These are phyloP conservation scores for Zele albiditarsus DNA, from an alignment of 2,888 invertebrate genomes.

Conservation along the genomic window DNA sequence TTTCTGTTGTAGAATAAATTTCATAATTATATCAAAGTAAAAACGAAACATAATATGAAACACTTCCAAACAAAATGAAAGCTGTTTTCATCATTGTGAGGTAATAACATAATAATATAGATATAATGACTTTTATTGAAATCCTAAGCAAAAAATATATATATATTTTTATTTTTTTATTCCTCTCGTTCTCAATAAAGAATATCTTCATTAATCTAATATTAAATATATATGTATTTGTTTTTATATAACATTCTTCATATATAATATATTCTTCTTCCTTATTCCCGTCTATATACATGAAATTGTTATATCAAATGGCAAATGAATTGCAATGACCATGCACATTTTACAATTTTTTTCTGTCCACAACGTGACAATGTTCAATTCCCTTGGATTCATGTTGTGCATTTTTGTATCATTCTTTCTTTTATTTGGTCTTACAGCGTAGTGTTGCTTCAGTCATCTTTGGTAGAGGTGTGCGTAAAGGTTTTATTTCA, in stretches of 20 bases:
- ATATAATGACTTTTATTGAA: slow-evolving; percentile 59
- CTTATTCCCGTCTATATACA: slow-evolving; percentile 46
- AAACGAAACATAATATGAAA: slow-evolving; percentile 46
- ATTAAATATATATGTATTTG: slow-evolving; percentile 63
- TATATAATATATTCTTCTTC: slow-evolving; percentile 45
- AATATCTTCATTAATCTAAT: slow-evolving; percentile 58
- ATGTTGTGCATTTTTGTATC: slow-evolving; percentile 45
- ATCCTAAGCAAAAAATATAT: slow-evolving; percentile 61
- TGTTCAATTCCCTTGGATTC: slow-evolving; percentile 45
- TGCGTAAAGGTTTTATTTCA: slow-evolving; percentile 44
- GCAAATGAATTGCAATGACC: slow-evolving; percentile 37
- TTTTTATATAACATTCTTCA: slow-evolving; percentile 46
- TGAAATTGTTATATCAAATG: slow-evolving; percentile 37
- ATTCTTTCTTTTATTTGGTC: slow-evolving; percentile 57
- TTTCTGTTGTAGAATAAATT: slow-evolving; percentile 51
- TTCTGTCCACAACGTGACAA: slow-evolving; percentile 24
- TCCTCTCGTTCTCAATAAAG: slow-evolving; percentile 61
- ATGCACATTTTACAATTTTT: slow-evolving; percentile 35
- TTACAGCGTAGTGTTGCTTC: slow-evolving; percentile 65
- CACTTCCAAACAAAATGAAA: slow-evolving; percentile 36
- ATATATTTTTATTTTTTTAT: slow-evolving; percentile 50
- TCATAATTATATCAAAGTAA: slow-evolving; percentile 43
- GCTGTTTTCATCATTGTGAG: background rate
- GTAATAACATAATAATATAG: background rate
- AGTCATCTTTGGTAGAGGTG: slow-evolving; percentile 69